Percentiles rank a stretch among this genome's conserved stretches.
Conservation (phyloP, 2,113 vertebrate species). For the Narcine bancroftii region DNA sequence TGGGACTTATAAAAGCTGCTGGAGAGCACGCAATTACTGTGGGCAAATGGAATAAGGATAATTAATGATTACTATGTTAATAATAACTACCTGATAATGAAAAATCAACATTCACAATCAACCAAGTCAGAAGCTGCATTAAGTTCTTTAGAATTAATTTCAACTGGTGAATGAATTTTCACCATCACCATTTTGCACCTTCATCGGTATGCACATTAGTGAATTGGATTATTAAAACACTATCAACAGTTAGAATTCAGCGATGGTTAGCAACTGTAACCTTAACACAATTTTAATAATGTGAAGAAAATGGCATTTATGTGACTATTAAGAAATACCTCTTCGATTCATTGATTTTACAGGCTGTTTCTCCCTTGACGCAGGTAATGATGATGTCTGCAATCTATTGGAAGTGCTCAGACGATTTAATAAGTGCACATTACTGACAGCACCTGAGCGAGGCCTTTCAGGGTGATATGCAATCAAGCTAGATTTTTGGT, state of each 20-base stretch:
- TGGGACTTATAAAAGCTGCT: neutral
- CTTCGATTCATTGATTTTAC: conserved; percentile 3
- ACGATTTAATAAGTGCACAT: conserved; percentile 39
- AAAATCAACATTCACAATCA: neutral
- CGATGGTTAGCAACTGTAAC: neutral
- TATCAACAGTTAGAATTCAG: neutral
- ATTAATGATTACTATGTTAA: conserved; percentile 31
- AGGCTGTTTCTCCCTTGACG: neutral
- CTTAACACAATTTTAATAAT: neutral
- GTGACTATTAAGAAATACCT: conserved; percentile 31
- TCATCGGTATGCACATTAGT: neutral
- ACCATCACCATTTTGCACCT: neutral
- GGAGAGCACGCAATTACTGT: conserved; percentile 30
- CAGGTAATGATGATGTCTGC: conserved; percentile 29
- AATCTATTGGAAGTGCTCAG: conserved; percentile 38
- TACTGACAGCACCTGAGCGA: conserved; percentile 32
- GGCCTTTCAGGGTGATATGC: conserved; percentile 37
- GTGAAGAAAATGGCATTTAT: neutral
- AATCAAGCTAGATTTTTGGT: conserved; percentile 14
- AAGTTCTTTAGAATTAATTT: neutral
- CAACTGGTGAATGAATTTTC: neutral
- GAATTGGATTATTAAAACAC: conserved; percentile 5
- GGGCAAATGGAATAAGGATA: conserved; percentile 13
- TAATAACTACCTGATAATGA: neutral
- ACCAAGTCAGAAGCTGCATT: neutral